A percentile compares a stretch with the other conserved stretches of the same genome.
These are phyloP conservation scores for Leucoraja erinaceus DNA, from an alignment of 2,113 vertebrate genomes.

Conservation along the genomic window DNA sequence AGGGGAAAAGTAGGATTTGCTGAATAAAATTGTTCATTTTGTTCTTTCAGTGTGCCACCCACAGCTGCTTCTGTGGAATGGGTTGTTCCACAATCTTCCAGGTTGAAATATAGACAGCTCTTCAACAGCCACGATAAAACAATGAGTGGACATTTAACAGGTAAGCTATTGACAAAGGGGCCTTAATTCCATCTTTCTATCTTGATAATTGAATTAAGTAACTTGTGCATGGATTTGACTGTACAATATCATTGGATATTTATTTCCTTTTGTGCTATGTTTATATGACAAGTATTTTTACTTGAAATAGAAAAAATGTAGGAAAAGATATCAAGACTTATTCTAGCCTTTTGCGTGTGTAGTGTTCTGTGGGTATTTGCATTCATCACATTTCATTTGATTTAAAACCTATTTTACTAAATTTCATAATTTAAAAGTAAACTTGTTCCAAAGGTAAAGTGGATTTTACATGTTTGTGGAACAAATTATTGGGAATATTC, in stretches of 20 bases:
- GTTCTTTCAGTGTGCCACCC: conserved; percentile 54
- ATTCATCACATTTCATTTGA: too few relatives aligned
- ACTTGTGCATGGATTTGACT: conserved; percentile 16
- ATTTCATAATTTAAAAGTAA: too few relatives aligned
- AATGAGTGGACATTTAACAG: conserved; percentile 94
- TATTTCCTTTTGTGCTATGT: not conserved
- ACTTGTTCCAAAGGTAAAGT: too few relatives aligned
- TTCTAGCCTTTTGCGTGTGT: not conserved
- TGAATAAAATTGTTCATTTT: not conserved
- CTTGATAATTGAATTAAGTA: conserved; percentile 39
- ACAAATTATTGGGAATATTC: not conserved
- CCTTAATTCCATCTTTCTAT: not conserved
- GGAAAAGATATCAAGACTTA: not conserved
- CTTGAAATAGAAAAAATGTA: not conserved
- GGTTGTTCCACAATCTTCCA: conserved; percentile 89
- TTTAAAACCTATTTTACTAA: too few relatives aligned
- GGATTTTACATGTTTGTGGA: too few relatives aligned
- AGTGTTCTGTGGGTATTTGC: too few relatives aligned
- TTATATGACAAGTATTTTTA: not conserved
- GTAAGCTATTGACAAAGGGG: conserved; percentile 51
- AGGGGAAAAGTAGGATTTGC: not conserved
- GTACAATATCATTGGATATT: not conserved
- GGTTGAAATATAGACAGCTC: conserved; percentile 92
- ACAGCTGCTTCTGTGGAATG: conserved; percentile 65
- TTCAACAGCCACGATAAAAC: conserved; percentile 98